phyloP scores from a whole-genome alignment of 2,113 vertebrate species.

The Morone chrysops region DNA sequence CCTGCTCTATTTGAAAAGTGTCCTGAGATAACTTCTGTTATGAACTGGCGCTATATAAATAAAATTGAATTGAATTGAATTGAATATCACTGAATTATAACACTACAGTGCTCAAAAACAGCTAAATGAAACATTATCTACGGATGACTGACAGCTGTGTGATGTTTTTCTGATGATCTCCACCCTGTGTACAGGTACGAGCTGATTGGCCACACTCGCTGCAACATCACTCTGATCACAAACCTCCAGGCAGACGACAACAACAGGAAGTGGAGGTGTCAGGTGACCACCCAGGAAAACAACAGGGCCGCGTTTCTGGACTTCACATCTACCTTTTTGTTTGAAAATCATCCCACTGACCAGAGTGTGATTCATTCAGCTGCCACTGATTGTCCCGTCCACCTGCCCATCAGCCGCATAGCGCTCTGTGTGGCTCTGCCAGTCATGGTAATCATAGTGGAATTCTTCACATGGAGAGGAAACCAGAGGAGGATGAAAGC shows the following conservation, averaged over 20 bases:
- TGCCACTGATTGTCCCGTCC: accelerated
- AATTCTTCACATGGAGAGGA: slow-evolving; percentile 22
- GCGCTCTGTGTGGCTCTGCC: slow-evolving; percentile 59
- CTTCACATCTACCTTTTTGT: slow-evolving; percentile 55
- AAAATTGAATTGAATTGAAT: no score
- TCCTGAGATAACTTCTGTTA: no score
- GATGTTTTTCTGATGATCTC: neutral
- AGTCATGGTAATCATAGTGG: slow-evolving; percentile 48
- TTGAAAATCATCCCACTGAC: neutral
- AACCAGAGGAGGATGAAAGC: slow-evolving; percentile 12
- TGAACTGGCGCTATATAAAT: no score
- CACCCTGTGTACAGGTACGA: slow-evolving; percentile 9
- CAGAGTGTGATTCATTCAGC: accelerated
- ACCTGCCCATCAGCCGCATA: slow-evolving; percentile 61
- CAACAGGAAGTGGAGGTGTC: slow-evolving; percentile 63
- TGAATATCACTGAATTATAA: no score
- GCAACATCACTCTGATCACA: slow-evolving; percentile 49
- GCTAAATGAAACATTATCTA: no score
- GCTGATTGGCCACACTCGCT: slow-evolving; percentile 18
- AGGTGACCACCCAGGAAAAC: slow-evolving; percentile 18
- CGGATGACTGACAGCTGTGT: neutral
- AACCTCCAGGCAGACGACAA: slow-evolving; percentile 50
- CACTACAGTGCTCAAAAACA: no score
- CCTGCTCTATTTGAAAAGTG: no score
- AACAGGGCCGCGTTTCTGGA: neutral